Evolutionary conservation across 2,797 vertebrate species (phyloP).

Genomic region (Hydrolagus colliei): DNA sequence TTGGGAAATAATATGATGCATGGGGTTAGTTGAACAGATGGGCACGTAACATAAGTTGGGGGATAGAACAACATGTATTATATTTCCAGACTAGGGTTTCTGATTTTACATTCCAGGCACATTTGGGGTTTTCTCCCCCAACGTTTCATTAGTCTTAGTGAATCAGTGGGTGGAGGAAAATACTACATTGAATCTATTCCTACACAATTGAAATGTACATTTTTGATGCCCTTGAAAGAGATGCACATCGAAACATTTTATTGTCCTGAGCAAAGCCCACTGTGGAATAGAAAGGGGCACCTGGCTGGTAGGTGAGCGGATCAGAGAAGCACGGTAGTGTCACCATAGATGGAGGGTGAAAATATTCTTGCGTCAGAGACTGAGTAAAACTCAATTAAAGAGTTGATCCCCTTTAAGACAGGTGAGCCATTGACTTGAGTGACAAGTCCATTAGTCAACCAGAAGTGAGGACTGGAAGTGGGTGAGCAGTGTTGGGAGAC

Average conservation of each 20-base stretch:
- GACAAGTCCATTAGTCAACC: no score
- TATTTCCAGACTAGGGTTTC: no score
- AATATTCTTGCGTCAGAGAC: no score
- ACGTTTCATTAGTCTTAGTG: not conserved
- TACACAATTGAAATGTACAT: no score
- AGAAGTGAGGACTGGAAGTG: not conserved
- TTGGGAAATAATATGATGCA: not conserved
- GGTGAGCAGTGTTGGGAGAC: not conserved
- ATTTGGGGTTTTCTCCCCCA: no score
- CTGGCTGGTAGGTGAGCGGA: not conserved
- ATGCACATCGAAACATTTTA: not conserved
- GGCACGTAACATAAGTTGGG: not conserved
- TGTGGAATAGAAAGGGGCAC: not conserved
- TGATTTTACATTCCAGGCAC: no score
- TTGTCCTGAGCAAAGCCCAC: not conserved
- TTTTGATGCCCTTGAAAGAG: not conserved
- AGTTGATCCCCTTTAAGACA: no score
- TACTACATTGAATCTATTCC: not conserved
- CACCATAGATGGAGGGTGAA: no score
- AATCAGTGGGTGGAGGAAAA: not conserved
- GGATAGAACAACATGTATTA: not conserved
- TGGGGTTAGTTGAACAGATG: not conserved
- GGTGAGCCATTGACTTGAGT: no score
- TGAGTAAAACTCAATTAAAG: no score
- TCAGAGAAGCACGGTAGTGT: no score